Evolutionary conservation across 2,888 invertebrate genomes (phyloP).

Genomic region (Elegia similella): DNA sequence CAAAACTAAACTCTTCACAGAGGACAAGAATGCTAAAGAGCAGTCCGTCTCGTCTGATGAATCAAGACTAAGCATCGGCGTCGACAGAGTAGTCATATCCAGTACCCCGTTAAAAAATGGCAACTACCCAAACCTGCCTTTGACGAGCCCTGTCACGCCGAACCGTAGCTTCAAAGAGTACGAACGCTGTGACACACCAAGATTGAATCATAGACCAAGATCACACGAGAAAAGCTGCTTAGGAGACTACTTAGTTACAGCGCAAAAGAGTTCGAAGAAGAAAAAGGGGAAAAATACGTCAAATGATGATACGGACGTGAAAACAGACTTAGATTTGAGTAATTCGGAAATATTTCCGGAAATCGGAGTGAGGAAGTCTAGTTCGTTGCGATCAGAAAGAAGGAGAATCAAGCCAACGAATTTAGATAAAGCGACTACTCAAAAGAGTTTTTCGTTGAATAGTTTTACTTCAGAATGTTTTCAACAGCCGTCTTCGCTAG

Average conservation of each 20-base stretch:
- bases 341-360: slow-evolving; percentile 70
- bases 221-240: slow-evolving; percentile 65
- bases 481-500: slow-evolving; percentile 51
- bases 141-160: slow-evolving; percentile 61
- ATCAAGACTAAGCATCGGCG: slow-evolving; percentile 49
- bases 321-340: slow-evolving; percentile 58
- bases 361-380: slow-evolving; percentile 64
- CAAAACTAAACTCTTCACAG: slow-evolving; percentile 67
- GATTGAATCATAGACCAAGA: slow-evolving; percentile 51
- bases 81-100: slow-evolving; percentile 53
- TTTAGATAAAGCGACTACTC: slow-evolving; percentile 50
- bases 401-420: slow-evolving; percentile 80
- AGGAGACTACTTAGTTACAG: slow-evolving; percentile 60
- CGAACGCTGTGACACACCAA: slow-evolving; percentile 66
- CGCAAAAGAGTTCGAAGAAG: slow-evolving; percentile 58
- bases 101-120: slow-evolving; percentile 70
- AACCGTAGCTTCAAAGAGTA: slow-evolving; percentile 47
- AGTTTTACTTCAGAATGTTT: slow-evolving; percentile 63
- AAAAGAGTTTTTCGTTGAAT: slow-evolving; percentile 60
- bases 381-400: slow-evolving; percentile 56
- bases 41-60: slow-evolving; percentile 64
- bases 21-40: slow-evolving; percentile 46
- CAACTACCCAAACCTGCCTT: slow-evolving; percentile 43
- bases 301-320: slow-evolving; percentile 48
- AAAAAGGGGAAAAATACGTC: slow-evolving; percentile 54